Evolutionary conservation across 2,113 vertebrate genomes (phyloP).

Genomic region (Zosterops lateralis): DNA sequence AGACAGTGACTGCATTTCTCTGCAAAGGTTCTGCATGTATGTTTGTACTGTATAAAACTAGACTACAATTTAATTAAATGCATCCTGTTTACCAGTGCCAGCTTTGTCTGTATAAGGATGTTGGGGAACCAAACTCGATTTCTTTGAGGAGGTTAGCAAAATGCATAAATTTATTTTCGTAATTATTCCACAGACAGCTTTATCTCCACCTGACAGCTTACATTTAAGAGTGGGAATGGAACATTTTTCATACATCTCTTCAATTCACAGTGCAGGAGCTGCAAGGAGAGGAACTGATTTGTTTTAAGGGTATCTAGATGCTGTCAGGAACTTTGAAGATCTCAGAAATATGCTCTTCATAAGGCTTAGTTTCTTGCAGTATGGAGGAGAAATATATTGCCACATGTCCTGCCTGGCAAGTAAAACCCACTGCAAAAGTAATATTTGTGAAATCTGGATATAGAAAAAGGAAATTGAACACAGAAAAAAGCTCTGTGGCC

Average conservation of each 20-base stretch:
- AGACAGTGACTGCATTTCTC: background rate
- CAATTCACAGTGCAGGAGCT: background rate
- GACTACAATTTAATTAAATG: background rate
- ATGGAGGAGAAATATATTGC: background rate
- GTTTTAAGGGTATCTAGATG: background rate
- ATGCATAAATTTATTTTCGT: background rate
- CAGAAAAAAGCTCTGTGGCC: background rate
- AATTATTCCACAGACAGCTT: background rate
- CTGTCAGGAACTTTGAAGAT: background rate
- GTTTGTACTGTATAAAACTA: background rate
- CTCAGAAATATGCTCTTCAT: background rate
- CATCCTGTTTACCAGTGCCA: background rate
- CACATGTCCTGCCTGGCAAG: background rate
- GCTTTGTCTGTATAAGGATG: background rate
- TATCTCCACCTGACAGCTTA: background rate
- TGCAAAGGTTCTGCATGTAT: background rate
- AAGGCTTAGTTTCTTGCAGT: background rate
- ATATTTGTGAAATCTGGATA: background rate
- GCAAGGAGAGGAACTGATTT: background rate
- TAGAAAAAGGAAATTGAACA: background rate
- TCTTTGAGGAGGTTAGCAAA: background rate
- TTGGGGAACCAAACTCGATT: background rate
- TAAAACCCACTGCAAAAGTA: background rate
- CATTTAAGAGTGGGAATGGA: background rate
- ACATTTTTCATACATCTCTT: background rate